Base-by-base conservation (phyloP, 2,888 invertebrate species). In the Andrena chrysosceles region DNA sequence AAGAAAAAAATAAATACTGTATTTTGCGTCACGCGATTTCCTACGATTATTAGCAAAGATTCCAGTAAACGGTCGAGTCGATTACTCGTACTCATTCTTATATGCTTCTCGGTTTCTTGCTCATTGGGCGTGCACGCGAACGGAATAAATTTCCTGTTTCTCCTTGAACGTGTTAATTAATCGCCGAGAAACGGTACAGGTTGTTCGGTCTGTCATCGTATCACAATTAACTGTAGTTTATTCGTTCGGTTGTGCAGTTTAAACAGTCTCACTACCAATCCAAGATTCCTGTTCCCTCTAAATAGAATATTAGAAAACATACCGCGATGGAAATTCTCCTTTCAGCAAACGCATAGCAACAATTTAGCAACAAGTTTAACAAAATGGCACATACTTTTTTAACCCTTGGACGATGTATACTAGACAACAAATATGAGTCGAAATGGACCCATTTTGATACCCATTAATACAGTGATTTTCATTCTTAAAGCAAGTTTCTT, bases 101-200 rank as follows among this genome's bases (percentile, higher is more conserved):
- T 7, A 66, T 68, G 73, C 54, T 76, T 64, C 67, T 13, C 16
- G 4, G 54, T 35, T 52, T 76, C 35, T 54, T 64, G 20, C 66
- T 31, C 29, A n/a, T 16, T 35, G 52, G 60, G 49, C 42, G 31
- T 48, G 63, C 52, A 68, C 59, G 60, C 29, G 54, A 48, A 16
- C 35, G 20, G 49, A 62, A 75, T 78, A 71, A 31, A 69, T 48
- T 59, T 64, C 7, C 52, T 59, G 72, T 72, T 62, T 76, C 69
- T 13, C 79, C 75, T 84, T 76, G 75, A 69, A 48, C 35, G 59
- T n/a, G 31, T 48, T 56, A 67, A 74, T 74, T 74, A 74, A 67
- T 67, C 31, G 16, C 23, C 13, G 10, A 26, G 59, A 49, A 74
- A 74, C 67, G 67, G 67, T 60, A 74, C 74, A 31, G 48, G 67